A percentile compares a stretch with the other conserved stretches of the same genome.
These are phyloP conservation scores for Speoplatyrhinus poulsoni DNA, from an alignment of 2,113 vertebrate genomes.

Conservation along the genomic window DNA sequence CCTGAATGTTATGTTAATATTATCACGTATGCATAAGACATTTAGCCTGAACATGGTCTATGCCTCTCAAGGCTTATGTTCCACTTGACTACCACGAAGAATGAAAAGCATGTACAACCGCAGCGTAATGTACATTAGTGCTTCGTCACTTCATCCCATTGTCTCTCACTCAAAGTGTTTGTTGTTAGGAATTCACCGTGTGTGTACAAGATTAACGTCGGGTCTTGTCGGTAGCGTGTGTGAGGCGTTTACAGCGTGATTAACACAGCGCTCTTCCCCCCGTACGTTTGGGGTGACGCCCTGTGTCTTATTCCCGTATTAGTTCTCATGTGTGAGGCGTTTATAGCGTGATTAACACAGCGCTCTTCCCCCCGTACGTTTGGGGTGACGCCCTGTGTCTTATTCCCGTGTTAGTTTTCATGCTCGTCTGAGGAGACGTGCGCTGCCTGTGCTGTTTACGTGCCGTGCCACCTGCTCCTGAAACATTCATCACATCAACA, in stretches of 20 bases:
- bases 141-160: not conserved
- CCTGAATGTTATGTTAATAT: slow-evolving; percentile 65
- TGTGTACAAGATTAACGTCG: not conserved
- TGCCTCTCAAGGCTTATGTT: slow-evolving; percentile 40
- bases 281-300: too few species aligned
- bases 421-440: slow-evolving; percentile 12
- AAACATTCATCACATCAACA: slow-evolving; percentile 80
- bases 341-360: too few species aligned
- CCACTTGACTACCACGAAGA: slow-evolving; percentile 40
- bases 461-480: slow-evolving; percentile 52
- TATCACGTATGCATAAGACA: slow-evolving; percentile 72
- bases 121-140: not conserved
- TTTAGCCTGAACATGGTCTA: slow-evolving; percentile 64
- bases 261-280: too few species aligned
- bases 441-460: slow-evolving; percentile 4
- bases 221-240: not conserved
- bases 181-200: not conserved
- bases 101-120: too few species aligned
- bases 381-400: not conserved
- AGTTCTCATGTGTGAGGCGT: slow-evolving; percentile 37
- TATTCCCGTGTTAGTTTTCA: slow-evolving; percentile 46
- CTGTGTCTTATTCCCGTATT: slow-evolving; percentile 15
- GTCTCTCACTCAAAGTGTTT: not conserved
- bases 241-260: too few species aligned
- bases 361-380: too few species aligned